A percentile compares a stretch with the other conserved stretches of the same genome.
These are phyloP conservation scores for Ligdia adustata DNA, from an alignment of 2,888 invertebrate genomes.

Conservation along the genomic window DNA sequence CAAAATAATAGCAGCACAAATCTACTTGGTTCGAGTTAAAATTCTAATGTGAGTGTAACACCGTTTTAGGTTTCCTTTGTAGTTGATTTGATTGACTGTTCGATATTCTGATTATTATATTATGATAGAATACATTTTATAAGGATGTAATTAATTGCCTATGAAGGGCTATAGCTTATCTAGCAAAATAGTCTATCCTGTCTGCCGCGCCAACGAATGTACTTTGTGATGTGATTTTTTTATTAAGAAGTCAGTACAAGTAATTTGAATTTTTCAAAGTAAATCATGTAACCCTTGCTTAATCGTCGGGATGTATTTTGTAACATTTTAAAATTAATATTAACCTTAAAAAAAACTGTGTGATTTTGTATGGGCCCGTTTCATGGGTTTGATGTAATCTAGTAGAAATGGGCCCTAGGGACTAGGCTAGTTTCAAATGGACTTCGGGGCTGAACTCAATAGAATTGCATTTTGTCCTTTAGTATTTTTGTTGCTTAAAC, in stretches of 20 bases:
- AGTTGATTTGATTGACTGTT: too few species aligned
- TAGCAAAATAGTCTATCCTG: conserved; percentile 16
- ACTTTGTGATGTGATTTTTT: conserved; percentile 63
- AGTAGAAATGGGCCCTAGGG: conserved; percentile 9
- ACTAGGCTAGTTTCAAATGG: conserved; percentile 16
- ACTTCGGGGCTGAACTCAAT: conserved; percentile 9
- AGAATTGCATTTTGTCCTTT: conserved; percentile 21
- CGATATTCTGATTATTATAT: too few species aligned
- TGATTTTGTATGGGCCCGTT: conserved; percentile 21
- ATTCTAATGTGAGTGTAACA: too few species aligned
- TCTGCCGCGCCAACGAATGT: conserved; percentile 12
- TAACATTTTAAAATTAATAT: conserved; percentile 37
- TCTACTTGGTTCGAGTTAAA: too few species aligned
- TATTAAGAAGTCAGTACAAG: conserved; percentile 63
- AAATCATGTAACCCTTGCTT: conserved; percentile 65
- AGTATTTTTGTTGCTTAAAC: conserved; percentile 23
- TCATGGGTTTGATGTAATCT: conserved; percentile 11
- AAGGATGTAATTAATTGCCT: too few species aligned
- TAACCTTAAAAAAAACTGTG: neutral
- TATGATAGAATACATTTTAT: too few species aligned
- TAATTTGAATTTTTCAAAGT: conserved; percentile 64
- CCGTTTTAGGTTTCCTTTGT: too few species aligned
- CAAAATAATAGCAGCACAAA: too few species aligned
- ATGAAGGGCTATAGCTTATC: too few species aligned
- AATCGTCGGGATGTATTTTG: conserved; percentile 60